Evolutionary conservation across 2,113 vertebrate species (phyloP).

Genomic region (Oenanthe melanoleuca): DNA sequence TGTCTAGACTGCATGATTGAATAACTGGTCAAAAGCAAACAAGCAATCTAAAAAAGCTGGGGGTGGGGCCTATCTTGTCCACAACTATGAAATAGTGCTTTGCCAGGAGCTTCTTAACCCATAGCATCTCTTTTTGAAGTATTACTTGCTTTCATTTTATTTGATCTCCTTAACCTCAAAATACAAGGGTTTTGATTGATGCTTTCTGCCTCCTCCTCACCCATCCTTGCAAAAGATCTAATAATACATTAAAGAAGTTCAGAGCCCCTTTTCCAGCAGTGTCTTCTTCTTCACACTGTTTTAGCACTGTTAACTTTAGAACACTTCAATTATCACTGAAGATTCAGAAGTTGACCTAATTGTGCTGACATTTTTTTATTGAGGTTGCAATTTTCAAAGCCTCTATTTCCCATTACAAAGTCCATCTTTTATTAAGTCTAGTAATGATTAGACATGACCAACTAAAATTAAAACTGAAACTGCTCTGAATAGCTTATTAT

Average conservation of each 20-base stretch:
- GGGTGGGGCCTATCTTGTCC: background rate
- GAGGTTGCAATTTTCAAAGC: background rate
- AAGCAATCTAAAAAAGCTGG: background rate
- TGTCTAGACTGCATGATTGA: background rate
- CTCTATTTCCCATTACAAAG: background rate
- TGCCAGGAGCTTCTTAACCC: background rate
- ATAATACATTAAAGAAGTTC: background rate
- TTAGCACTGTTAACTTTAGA: background rate
- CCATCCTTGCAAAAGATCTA: background rate
- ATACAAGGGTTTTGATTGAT: background rate
- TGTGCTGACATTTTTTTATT: background rate
- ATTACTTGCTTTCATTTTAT: background rate
- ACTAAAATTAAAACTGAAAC: background rate
- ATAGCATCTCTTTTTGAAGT: background rate
- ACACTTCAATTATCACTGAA: background rate
- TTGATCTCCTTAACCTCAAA: background rate
- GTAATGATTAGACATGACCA: background rate
- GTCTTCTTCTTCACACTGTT: background rate
- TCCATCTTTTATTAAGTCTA: background rate
- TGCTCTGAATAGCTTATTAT: background rate
- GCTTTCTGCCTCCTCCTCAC: background rate
- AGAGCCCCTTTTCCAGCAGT: background rate
- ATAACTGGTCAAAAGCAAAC: background rate
- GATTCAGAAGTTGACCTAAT: background rate
- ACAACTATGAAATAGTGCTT: background rate